phyloP scores from a whole-genome alignment of 2,113 vertebrate genomes.

The Limnothrissa miodon region DNA sequence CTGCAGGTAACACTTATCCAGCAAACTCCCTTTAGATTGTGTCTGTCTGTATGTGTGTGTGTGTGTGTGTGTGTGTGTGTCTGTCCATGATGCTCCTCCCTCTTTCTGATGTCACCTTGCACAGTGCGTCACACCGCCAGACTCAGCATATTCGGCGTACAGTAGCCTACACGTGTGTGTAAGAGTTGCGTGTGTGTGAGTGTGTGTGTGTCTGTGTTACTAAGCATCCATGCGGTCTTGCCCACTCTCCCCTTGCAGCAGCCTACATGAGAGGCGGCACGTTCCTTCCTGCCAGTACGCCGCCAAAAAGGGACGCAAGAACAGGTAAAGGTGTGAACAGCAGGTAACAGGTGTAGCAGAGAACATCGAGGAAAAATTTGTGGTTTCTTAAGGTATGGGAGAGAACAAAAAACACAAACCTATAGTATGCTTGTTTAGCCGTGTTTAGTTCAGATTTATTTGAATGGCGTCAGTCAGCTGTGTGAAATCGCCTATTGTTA shows the following conservation, averaged over 20 bases:
- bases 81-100: not conserved
- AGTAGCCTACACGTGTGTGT: not conserved
- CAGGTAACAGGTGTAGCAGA: not conserved
- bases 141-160: not conserved
- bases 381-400: too few species aligned
- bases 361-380: not conserved
- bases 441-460: not conserved
- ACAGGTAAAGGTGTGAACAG: not conserved
- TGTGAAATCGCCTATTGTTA: not conserved
- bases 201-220: not conserved
- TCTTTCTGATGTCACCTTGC: not conserved
- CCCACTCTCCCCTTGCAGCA: not conserved
- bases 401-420: too few species aligned
- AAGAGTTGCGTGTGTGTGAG: not conserved
- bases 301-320: not conserved
- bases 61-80: not conserved
- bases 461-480: not conserved
- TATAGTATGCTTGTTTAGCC: not conserved
- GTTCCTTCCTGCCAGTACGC: not conserved
- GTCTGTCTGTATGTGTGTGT: too few species aligned
- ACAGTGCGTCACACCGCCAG: not conserved
- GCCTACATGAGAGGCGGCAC: not conserved
- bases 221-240: conserved; percentile 1
- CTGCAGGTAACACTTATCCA: not conserved
- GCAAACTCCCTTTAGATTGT: not conserved